A percentile compares a stretch with the other conserved stretches of the same genome.
These are phyloP conservation scores for Zaprionus taronus DNA, from an alignment of 1,140 invertebrate species.

Conservation along the genomic window DNA sequence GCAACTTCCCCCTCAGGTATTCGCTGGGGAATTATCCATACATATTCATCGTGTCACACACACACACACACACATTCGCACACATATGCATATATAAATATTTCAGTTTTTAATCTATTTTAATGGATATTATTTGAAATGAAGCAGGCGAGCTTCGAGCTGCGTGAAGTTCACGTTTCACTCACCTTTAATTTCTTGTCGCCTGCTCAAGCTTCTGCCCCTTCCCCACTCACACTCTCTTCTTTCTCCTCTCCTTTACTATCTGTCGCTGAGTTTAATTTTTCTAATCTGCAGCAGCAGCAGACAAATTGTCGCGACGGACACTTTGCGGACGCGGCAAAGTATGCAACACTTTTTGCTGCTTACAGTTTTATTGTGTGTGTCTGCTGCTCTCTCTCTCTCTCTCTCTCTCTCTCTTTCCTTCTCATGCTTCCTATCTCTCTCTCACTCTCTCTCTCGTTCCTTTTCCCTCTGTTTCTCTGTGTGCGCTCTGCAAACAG, in stretches of 20 bases:
- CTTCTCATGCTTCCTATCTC: not conserved
- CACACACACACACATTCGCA: constrained; percentile 12
- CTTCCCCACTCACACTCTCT: not conserved
- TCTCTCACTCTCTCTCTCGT: not conserved
- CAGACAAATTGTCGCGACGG: constrained; percentile 57
- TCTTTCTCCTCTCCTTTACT: not conserved
- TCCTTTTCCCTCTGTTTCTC: not conserved
- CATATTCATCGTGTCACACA: constrained; percentile 7
- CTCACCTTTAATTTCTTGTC: constrained; percentile 67
- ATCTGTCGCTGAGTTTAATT: constrained; percentile 56
- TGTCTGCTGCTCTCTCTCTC: constrained; percentile 1
- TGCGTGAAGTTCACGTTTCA: constrained; percentile 28
- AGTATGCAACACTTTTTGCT: constrained; percentile 75
- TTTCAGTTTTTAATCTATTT: constrained; percentile 82
- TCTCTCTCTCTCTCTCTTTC: not conserved
- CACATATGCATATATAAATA: constrained; percentile 66
- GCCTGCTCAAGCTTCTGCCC: constrained; percentile 12
- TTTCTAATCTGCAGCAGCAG: constrained; percentile 69
- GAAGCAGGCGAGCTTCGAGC: constrained; percentile 10
- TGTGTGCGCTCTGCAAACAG: constrained; percentile 62
- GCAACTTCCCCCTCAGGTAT: not conserved
- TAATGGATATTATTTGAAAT: constrained; percentile 79
- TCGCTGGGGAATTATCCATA: constrained; percentile 37
- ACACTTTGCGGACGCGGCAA: constrained; percentile 50
- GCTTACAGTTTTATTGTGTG: constrained; percentile 14